Base-by-base conservation (phyloP, 2,888 invertebrate species). In the Eugnorisma glareosa region DNA sequence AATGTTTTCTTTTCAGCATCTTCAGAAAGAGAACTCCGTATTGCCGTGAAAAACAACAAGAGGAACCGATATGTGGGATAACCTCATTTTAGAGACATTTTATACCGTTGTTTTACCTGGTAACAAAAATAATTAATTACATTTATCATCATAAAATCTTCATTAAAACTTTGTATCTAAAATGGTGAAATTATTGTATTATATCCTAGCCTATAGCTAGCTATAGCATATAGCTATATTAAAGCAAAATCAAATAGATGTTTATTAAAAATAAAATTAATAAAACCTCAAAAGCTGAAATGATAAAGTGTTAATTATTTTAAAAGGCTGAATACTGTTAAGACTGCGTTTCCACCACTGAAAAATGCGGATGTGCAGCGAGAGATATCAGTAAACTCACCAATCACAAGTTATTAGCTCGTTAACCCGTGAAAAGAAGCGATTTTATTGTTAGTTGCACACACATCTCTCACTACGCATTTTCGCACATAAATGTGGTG, bases 1-100 rank as follows among this genome's bases (percentile, higher is more conserved):
- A 54, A 43, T 48, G 11, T 78, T 67, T 63, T 18, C 1, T 40
- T 79, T 83, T n/a, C 74, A 82, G 82, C n/a, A 10, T 59, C 21
- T 40, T 28, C 24, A 51, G 37, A 57, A n/a, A 1, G 69, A 72
- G 3, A 4, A 0, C 1, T 1, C 48, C 1, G 67, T 59, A n/a
- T 18, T 18, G 13, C 18, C 54, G 11, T 43, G 75, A 3, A 61
- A 75, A 6, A 51, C 67, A 37, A 45, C 18, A 59, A 64, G 15
- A 51, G 6, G 1, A 8, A 0, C 1, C 1, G 13, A 63, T 24
- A 21, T 15, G 0, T 4, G 10, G 1, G 24, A 68, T n/a, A 59
- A 83, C 31, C 0, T 72, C 24, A 21, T 79, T 79, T 54, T 82
- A 40, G 8, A 28, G 0, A 40, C 40, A 18, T 28, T 10, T 18